Evolutionary conservation across 2,888 invertebrate genomes (phyloP), one percentile per base, ranked within the genome.

Genomic region (Antheraea assamensis): DNA sequence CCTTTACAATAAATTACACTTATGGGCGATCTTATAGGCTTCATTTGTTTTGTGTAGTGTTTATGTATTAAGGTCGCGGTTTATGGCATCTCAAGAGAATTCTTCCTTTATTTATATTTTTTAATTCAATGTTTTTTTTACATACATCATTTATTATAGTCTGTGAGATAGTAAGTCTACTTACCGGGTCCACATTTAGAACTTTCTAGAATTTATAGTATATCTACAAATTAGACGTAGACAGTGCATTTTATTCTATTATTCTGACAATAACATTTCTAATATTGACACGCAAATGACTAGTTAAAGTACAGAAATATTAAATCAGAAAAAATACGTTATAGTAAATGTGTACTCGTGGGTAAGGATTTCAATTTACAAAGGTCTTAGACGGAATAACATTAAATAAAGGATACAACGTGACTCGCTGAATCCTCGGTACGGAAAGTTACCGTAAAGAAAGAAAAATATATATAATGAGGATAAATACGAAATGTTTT

Each of bases 401-500:
- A 35, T 68, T 35, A 35, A 31, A 35, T 68, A 68, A 68, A 68
- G 24, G 68, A 31, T 66, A 35, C 10, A 68, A 31, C 35, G n/a
- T 68, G 68, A 68, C 35, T 35, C 68, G 35, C n/a, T 68, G 35
- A 68, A 35, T 35, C 35, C 35, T 68, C 35, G 68, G 35, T 68
- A 21, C 35, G 35, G n/a, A 64, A 64, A 64, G 19, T 30, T 64
- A 17, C 61, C 17, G 52, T 47, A 30, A 66, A 72, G 31, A 64
- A 64, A 49, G 42, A 58, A 73, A 68, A 24, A 55, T 58, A 73
- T 49, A 31, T n/a, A 68, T 68, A 68, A 73, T 70, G 68, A 35
- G 68, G 55, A 73, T 73, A 71, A 52, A 74, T 74, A 74, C 66
- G 49, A 66, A 71, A 74, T 47, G 52, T 68, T 70, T 55, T 77